A percentile compares a stretch with the other conserved stretches of the same genome.
Evolutionary conservation across 2,113 vertebrate species (phyloP).

Genomic region (Ammodramus savannarum): DNA sequence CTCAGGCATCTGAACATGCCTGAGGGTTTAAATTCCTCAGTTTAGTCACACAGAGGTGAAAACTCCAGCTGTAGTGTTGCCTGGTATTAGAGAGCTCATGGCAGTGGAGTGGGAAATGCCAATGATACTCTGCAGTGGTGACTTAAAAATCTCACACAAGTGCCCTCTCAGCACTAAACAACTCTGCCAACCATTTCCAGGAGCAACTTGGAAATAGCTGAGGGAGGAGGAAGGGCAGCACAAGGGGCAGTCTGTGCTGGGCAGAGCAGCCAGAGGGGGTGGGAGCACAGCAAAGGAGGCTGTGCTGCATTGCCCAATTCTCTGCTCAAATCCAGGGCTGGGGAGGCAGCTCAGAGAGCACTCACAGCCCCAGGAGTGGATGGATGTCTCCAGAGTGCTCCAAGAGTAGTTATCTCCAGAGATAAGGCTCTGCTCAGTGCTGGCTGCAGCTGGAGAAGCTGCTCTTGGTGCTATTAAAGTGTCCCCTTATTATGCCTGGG

Average conservation of each 20-base stretch:
- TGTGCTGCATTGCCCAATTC: not conserved
- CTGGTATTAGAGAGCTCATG: not conserved
- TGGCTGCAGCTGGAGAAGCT: not conserved
- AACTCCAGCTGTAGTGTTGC: not conserved
- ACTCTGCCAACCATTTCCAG: not conserved
- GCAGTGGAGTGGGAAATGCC: not conserved
- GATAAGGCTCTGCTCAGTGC: not conserved
- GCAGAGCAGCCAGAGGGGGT: not conserved
- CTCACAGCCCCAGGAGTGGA: not conserved
- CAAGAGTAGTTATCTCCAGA: not conserved
- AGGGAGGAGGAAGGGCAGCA: not conserved
- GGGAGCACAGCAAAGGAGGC: not conserved
- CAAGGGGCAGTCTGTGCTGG: not conserved
- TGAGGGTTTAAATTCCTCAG: not conserved
- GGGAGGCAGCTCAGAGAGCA: not conserved
- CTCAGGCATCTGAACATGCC: not conserved
- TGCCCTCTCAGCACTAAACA: not conserved
- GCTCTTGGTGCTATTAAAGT: not conserved
- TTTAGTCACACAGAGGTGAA: not conserved
- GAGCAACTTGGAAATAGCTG: not conserved
- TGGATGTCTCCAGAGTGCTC: not conserved
- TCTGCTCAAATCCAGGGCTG: not conserved
- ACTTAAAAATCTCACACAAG: not conserved
- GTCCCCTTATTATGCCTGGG: not conserved
- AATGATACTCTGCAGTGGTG: not conserved